Percentiles rank a stretch among this genome's conserved stretches.
Conservation (phyloP, 2,797 vertebrate species). For the Rhadinocentrus ornatus region DNA sequence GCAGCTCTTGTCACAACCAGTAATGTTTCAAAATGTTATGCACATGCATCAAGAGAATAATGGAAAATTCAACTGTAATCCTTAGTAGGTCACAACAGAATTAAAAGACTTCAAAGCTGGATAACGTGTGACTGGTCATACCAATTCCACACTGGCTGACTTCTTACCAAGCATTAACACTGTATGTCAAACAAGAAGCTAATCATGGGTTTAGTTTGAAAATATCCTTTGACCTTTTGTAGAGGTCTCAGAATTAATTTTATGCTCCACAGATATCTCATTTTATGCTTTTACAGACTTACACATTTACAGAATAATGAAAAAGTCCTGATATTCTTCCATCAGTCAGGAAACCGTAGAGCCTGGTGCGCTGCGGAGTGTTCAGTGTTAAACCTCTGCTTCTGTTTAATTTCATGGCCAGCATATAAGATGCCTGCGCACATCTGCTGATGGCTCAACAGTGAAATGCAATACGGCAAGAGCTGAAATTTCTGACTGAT, state of each 20-base stretch:
- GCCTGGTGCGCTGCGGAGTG: constrained; percentile 46
- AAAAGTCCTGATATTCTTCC: constrained; percentile 69
- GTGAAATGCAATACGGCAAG: constrained; percentile 29
- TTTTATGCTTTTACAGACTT: constrained; percentile 81
- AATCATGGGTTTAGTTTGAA: constrained; percentile 77
- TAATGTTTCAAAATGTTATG: constrained; percentile 52
- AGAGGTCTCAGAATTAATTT: constrained; percentile 81
- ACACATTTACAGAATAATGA: constrained; percentile 77
- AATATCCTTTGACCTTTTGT: constrained; percentile 82
- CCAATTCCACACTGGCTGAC: constrained; percentile 76
- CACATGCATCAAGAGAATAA: constrained; percentile 65
- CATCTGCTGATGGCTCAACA: constrained; percentile 34
- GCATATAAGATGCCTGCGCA: constrained; percentile 32
- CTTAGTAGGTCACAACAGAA: constrained; percentile 74
- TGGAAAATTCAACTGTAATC: constrained; percentile 68
- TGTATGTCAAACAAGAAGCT: constrained; percentile 79
- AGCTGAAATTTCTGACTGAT: constrained; percentile 32
- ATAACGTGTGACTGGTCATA: constrained; percentile 78
- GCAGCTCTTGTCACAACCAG: constrained; percentile 36
- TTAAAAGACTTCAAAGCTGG: constrained; percentile 78
- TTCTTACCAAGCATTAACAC: constrained; percentile 74
- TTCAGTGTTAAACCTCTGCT: constrained; percentile 47
- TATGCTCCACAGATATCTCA: constrained; percentile 80
- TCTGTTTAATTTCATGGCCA: constrained; percentile 51
- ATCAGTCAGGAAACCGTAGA: constrained; percentile 58